A percentile compares a stretch with the other conserved stretches of the same genome.
Evolutionary conservation across 2,888 invertebrate genomes (phyloP).

Genomic region (Colostygia pectinataria): DNA sequence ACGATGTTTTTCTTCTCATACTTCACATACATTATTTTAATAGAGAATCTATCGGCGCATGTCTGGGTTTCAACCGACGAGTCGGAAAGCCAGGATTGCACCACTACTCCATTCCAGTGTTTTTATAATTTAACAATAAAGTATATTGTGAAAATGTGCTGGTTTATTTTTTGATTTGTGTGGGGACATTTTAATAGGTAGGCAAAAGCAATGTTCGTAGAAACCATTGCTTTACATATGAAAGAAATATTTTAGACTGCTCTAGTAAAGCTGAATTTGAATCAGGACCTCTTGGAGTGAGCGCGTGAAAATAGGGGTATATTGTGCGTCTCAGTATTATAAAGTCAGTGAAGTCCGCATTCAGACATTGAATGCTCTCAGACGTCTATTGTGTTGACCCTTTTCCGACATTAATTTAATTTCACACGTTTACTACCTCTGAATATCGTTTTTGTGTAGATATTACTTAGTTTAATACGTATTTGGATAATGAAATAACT

Average conservation of each 20-base stretch:
- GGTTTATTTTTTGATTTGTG: constrained; percentile 1
- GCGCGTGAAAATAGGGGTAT: constrained; percentile 55
- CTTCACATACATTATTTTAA: too few relatives aligned
- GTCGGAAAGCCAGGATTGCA: too few relatives aligned
- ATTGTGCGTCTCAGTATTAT: constrained; percentile 60
- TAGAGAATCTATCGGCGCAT: too few relatives aligned
- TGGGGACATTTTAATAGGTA: too few relatives aligned
- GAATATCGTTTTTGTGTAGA: too few relatives aligned
- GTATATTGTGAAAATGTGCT: not conserved
- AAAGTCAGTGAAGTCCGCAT: constrained; percentile 61
- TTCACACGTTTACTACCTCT: constrained; percentile 56
- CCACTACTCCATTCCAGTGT: too few relatives aligned
- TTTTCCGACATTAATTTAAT: constrained; percentile 69
- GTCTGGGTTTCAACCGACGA: too few relatives aligned
- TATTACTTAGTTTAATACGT: too few relatives aligned
- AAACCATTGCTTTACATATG: constrained; percentile 39
- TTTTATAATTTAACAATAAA: not conserved
- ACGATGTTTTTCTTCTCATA: too few relatives aligned
- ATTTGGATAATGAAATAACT: too few relatives aligned
- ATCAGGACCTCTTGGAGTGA: constrained; percentile 50
- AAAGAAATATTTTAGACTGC: constrained; percentile 49
- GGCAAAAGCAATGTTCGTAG: constrained; percentile 23
- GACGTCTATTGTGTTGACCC: constrained; percentile 61
- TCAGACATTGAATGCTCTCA: constrained; percentile 54
- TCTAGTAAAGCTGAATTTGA: constrained; percentile 57